phyloP scores from a whole-genome alignment of 1,140 invertebrate genomes.

The Macrobrachium nipponense region DNA sequence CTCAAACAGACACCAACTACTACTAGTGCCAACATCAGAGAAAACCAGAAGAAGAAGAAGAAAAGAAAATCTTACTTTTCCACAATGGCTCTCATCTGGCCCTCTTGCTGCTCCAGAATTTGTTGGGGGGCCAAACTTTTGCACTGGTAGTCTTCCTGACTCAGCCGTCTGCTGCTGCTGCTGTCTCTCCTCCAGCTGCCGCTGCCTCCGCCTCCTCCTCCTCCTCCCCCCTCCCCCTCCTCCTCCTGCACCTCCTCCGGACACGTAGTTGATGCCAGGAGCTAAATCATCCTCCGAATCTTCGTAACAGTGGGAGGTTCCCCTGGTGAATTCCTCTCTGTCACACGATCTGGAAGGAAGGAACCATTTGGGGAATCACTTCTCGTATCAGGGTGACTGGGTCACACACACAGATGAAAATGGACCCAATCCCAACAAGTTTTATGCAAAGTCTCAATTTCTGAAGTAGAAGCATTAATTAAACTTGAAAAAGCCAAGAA shows the following conservation, averaged over 20 bases:
- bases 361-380: not conserved
- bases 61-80: slow-evolving; percentile 12
- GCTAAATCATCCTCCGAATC: slow-evolving; percentile 53
- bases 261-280: not conserved
- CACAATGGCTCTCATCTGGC: slow-evolving; percentile 50
- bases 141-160: slow-evolving; percentile 21
- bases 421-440: too few relatives aligned
- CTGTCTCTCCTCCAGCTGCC: not conserved
- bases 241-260: slow-evolving; percentile 11
- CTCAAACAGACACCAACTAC: too few relatives aligned
- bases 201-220: not conserved
- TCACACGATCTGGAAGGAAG: slow-evolving; percentile 35
- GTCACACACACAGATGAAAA: too few relatives aligned
- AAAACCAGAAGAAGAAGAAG: not conserved
- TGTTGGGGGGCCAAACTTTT: slow-evolving; percentile 29
- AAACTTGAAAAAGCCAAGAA: too few relatives aligned
- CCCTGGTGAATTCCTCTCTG: slow-evolving; percentile 38
- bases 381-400: not conserved
- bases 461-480: too few relatives aligned
- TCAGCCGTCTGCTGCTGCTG: not conserved
- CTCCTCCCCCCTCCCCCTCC: slow-evolving; percentile 26
- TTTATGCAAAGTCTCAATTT: too few relatives aligned
- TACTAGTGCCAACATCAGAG: not conserved
- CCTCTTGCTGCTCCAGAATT: slow-evolving; percentile 50
- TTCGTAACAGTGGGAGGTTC: slow-evolving; percentile 31